Conservation (phyloP, 1,140 invertebrate genomes). For the Drosophila novamexicana region DNA sequence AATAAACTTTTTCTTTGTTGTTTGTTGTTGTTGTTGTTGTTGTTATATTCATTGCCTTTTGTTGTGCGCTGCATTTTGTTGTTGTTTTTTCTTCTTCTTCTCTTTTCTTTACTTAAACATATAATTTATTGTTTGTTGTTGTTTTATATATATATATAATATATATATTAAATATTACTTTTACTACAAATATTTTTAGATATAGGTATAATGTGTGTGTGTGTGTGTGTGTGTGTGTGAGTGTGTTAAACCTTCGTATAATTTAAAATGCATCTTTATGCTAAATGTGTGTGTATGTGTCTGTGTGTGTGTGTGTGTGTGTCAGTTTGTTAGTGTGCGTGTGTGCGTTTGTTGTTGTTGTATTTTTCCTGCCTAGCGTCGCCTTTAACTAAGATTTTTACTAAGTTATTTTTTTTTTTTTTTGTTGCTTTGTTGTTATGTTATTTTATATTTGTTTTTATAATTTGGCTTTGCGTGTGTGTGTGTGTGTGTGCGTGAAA, state of each 20-base stretch:
- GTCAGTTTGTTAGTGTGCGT: background rate
- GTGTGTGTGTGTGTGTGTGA: slow-evolving; percentile 26
- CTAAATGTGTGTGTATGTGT: slow-evolving; percentile 46
- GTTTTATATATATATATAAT: slow-evolving; percentile 9
- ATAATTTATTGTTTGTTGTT: slow-evolving; percentile 57
- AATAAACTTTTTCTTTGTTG: slow-evolving; percentile 69
- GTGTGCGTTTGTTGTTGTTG: slow-evolving; percentile 6
- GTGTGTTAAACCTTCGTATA: slow-evolving; percentile 30
- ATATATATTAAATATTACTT: slow-evolving; percentile 75
- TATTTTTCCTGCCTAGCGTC: slow-evolving; percentile 18
- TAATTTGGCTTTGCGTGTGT: slow-evolving; percentile 24
- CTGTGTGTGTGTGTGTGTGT: slow-evolving; percentile 3
- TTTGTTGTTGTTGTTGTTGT: slow-evolving; percentile 37
- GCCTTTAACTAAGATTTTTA: slow-evolving; percentile 64
- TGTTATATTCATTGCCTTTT: slow-evolving; percentile 67
- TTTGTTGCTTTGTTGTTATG: slow-evolving; percentile 64
- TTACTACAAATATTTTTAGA: slow-evolving; percentile 75
- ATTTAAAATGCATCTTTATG: slow-evolving; percentile 24
- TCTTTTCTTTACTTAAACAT: slow-evolving; percentile 45
- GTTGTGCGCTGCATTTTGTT: slow-evolving; percentile 48
- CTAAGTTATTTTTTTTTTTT: slow-evolving; percentile 61
- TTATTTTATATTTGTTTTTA: slow-evolving; percentile 63
- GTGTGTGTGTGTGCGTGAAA: slow-evolving; percentile 11
- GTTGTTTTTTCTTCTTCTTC: slow-evolving; percentile 42
- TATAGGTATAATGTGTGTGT: slow-evolving; percentile 52